phyloP scores from a whole-genome alignment of 2,113 vertebrate genomes.

The Grallaria varia region DNA sequence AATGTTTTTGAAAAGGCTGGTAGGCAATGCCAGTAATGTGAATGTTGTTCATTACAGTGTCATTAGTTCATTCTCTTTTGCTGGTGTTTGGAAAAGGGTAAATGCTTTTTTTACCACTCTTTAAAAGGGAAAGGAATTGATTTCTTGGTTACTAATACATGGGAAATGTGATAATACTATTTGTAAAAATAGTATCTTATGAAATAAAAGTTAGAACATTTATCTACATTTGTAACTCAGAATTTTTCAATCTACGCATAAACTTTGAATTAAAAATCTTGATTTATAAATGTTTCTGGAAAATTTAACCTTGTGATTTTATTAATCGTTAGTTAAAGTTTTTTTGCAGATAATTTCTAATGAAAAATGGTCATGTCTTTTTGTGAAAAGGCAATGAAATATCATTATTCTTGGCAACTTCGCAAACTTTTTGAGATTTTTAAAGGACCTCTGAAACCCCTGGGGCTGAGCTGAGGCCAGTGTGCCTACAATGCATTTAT shows the following conservation, averaged over 20 bases:
- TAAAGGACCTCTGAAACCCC: neutral
- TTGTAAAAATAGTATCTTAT: neutral
- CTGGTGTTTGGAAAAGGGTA: neutral
- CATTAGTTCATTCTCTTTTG: neutral
- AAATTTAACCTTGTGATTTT: neutral
- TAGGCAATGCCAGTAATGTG: neutral
- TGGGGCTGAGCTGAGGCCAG: neutral
- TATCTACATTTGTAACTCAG: neutral
- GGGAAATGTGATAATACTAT: neutral
- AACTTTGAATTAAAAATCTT: neutral
- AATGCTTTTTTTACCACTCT: neutral
- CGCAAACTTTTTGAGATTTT: neutral
- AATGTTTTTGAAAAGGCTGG: neutral
- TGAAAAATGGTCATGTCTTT: neutral
- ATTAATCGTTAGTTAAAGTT: neutral
- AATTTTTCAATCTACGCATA: neutral
- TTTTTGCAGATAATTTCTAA: neutral
- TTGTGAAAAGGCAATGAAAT: neutral
- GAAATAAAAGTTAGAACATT: neutral
- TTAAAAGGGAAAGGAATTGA: neutral
- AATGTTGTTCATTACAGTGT: neutral
- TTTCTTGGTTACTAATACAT: neutral
- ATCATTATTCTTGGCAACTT: neutral
- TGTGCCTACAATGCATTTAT: neutral
- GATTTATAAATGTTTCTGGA: neutral